Evolutionary conservation across 1,140 invertebrate species (phyloP).

Genomic region (Drosophila ironensis): DNA sequence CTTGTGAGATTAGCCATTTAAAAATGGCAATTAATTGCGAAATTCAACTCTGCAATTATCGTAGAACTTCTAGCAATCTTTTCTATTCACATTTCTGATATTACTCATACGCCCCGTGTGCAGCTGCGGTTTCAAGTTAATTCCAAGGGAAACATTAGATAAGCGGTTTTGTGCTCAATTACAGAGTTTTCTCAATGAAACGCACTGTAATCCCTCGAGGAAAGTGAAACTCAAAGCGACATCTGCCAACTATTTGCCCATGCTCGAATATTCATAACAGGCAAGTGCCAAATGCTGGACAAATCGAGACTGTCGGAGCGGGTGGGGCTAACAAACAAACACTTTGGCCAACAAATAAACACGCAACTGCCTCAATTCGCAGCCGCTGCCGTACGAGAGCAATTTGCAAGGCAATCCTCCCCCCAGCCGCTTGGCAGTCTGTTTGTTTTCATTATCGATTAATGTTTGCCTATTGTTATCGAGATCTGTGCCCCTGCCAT

Average conservation of each 20-base stretch:
- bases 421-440: conserved; percentile 35
- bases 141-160: conserved; percentile 53
- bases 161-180: conserved; percentile 11
- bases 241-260: conserved; percentile 10
- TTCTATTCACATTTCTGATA: conserved; percentile 14
- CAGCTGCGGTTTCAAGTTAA: conserved; percentile 34
- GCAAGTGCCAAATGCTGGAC: conserved; percentile 12
- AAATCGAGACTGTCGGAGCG: conserved; percentile 8
- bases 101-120: conserved; percentile 58
- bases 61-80: conserved; percentile 8
- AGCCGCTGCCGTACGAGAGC: conserved; percentile 15
- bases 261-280: conserved; percentile 7
- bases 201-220: background rate
- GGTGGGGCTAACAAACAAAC: conserved; percentile 19
- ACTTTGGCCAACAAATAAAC: conserved; percentile 38
- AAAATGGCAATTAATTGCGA: conserved; percentile 5
- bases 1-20: conserved; percentile 27
- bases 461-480: conserved; percentile 49
- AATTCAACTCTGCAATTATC: background rate
- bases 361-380: conserved; percentile 9
- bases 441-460: conserved; percentile 38
- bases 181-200: background rate
- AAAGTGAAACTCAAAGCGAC: conserved; percentile 13
- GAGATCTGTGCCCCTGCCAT: conserved; percentile 35
- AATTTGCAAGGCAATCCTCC: conserved; percentile 27